A percentile compares a stretch with the other conserved stretches of the same genome.
These are phyloP conservation scores for Criorhina ranunculi DNA, from an alignment of 2,888 invertebrate genomes.

Conservation along the genomic window DNA sequence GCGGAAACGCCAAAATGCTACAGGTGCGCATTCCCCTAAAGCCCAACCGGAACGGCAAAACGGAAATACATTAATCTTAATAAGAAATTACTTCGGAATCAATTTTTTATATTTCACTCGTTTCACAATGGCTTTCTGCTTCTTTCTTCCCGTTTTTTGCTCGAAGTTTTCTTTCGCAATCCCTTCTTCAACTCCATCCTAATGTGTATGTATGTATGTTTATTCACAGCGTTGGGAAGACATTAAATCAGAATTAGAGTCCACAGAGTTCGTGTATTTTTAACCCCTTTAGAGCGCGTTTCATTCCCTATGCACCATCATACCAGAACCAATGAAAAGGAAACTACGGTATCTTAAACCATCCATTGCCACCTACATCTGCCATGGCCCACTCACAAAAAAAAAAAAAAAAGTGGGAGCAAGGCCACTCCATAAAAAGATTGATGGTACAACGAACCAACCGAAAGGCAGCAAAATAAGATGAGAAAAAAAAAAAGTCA, in stretches of 20 bases:
- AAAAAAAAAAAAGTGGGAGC: slow-evolving; percentile 7
- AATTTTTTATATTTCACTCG: slow-evolving; percentile 70
- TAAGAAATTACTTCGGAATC: slow-evolving; percentile 76
- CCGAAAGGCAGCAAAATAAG: not conserved
- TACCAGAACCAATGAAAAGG: slow-evolving; percentile 31
- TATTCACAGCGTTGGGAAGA: slow-evolving; percentile 41
- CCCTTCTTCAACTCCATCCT: not conserved
- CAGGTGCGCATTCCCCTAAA: slow-evolving; percentile 60
- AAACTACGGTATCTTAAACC: slow-evolving; percentile 32
- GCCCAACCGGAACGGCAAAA: slow-evolving; percentile 48
- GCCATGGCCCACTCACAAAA: not conserved
- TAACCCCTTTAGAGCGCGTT: slow-evolving; percentile 38
- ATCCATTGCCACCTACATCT: slow-evolving; percentile 29
- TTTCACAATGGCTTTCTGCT: slow-evolving; percentile 56
- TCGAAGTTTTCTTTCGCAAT: not conserved
- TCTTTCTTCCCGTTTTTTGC: not conserved
- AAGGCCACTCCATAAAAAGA: slow-evolving; percentile 50
- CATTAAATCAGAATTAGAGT: slow-evolving; percentile 76
- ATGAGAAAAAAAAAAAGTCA: slow-evolving; percentile 56
- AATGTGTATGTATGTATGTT: slow-evolving; percentile 5
- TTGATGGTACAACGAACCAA: slow-evolving; percentile 48
- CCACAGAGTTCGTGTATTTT: slow-evolving; percentile 41
- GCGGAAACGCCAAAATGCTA: slow-evolving; percentile 66
- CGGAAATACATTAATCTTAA: slow-evolving; percentile 76
- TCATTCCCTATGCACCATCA: not conserved